Percentiles rank a stretch among this genome's conserved stretches.
Conservation (phyloP, 37 sponge, comb jelly and placozoan species). For the Chondrilla cf. caribensis region DNA sequence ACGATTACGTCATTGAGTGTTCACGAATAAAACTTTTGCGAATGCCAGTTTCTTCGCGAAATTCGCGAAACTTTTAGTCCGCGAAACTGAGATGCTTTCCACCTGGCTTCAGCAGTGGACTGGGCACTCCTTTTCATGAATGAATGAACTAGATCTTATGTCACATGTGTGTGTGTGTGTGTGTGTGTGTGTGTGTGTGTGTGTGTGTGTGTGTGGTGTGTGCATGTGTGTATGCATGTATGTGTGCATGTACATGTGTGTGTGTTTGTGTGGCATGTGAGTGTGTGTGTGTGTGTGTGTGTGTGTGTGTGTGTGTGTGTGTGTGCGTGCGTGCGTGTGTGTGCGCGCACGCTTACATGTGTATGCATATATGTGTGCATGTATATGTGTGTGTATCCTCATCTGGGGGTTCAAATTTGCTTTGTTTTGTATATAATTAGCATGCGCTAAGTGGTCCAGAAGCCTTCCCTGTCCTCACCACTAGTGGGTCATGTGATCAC, state of each 20-base stretch:
- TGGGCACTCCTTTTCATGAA: too few species aligned
- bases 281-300: conserved; percentile 1
- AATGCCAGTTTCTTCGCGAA: too few species aligned
- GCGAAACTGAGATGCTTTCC: too few species aligned
- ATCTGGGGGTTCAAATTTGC: neutral
- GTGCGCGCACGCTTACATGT: neutral
- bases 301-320: conserved; percentile 24
- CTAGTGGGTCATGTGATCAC: too few species aligned
- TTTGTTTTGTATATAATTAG: neutral
- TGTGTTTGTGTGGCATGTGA: conserved; percentile 5
- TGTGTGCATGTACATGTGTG: neutral
- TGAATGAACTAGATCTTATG: too few species aligned
- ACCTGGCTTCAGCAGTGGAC: too few species aligned
- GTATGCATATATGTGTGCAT: neutral
- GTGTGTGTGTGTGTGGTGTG: neutral
- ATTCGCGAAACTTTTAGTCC: too few species aligned
- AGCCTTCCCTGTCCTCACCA: too few species aligned
- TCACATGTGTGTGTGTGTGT: neutral
- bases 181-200: conserved; percentile 7
- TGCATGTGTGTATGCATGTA: neutral
- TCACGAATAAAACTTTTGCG: too few species aligned
- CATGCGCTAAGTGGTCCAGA: too few species aligned
- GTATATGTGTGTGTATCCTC: neutral
- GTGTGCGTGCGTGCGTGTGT: conserved; percentile 13
- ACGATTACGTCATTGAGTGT: too few species aligned